phyloP scores from a whole-genome alignment of 53 echinoderm and acorn worm species.

The Echinarachnius parma region DNA sequence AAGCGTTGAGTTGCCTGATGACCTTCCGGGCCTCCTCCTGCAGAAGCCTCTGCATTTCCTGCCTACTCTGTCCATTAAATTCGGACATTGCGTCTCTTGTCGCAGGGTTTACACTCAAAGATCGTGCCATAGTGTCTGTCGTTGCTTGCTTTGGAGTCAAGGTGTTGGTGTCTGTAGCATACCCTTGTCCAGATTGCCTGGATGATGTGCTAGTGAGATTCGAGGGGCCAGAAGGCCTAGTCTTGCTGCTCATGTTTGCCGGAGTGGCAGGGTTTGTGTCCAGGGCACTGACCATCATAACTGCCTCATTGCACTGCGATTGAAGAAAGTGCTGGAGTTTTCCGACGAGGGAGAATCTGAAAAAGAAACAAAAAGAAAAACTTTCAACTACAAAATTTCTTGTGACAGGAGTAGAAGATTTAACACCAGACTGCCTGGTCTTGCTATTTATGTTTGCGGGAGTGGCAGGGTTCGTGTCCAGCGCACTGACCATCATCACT shows the following conservation, averaged over 20 bases:
- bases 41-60: not conserved
- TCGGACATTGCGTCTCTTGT: no score
- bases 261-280: conserved; percentile 41
- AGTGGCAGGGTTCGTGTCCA: conserved; percentile 38
- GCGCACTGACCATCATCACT: conserved; percentile 47
- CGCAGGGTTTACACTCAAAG: no score
- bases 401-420: no score
- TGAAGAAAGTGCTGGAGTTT: conserved; percentile 50
- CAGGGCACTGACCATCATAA: conserved; percentile 50
- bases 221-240: no score
- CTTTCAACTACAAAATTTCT: no score
- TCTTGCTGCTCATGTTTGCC: no score
- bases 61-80: no score
- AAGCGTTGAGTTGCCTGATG: conserved; percentile 5
- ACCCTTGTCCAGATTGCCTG: no score
- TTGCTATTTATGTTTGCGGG: not conserved
- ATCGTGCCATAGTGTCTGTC: no score
- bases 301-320: conserved; percentile 41
- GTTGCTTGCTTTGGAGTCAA: not conserved
- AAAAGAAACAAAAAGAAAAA: no score
- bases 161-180: no score
- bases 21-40: conserved; percentile 25
- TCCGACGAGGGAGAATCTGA: conserved; percentile 35
- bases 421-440: not conserved
- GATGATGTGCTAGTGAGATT: no score